Base-by-base conservation (phyloP, 2,113 vertebrate species). In the Eudorcas thomsonii region DNA sequence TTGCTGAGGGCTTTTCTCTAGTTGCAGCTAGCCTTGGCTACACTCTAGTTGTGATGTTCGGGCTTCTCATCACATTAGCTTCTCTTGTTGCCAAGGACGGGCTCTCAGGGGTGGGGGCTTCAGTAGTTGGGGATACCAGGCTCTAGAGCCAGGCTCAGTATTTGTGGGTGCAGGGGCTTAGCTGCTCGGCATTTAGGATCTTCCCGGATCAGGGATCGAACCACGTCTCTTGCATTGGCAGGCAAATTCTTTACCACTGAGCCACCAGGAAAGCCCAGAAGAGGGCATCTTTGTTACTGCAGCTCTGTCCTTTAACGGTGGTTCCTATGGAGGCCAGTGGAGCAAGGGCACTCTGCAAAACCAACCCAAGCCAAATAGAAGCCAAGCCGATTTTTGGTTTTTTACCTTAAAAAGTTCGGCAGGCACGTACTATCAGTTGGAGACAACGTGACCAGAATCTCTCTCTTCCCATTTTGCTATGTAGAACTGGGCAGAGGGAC, bases 341-440 rank as follows among this genome's bases (percentile, higher is more conserved):
- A 25, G 55, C 5, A 2, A 14, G 1, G 45, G 39, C 1, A 3
- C 50, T 12, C 45, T 28, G 84, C 39, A 55, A 60, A 92, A 74
- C 33, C 5, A 25, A 23, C 10, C 59, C 45, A 33, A 33, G 52
- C 43, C n/a, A 30, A 10, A 82, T 23, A 5, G 16, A 54, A 82
- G 60, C 43, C 57, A 59, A 30, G 33, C 21, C 8, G 2, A 26
- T 16, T 59, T 64, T 71, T 3, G 7, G 8, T 10, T 8, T 15
- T 10, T 74, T 12, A 21, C 19, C 59, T 91, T n/a, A 4, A 21
- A 36, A 54, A 45, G 4, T 17, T 6, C 7, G 15, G 43, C 1
- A 11, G 62, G 48, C 14, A 14, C 0, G 0, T 7, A 33, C 4
- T 6, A 36, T n/a, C 19, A 9, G 2, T 15, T 16, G 9, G 81